Conservation (phyloP, 2,888 invertebrate species). For the Cremastobaeus sp. region DNA sequence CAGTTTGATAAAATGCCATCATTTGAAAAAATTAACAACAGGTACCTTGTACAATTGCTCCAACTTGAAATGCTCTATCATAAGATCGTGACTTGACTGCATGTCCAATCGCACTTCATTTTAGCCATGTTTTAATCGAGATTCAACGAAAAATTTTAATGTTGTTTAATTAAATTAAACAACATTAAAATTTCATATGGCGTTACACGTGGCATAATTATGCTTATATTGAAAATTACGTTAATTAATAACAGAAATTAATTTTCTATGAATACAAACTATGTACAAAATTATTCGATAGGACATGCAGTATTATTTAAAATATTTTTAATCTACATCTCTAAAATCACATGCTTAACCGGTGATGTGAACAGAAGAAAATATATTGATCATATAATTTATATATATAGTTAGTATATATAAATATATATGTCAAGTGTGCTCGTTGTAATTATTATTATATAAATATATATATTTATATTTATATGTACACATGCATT, state of each 20-base stretch:
- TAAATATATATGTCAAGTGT: constrained; percentile 59
- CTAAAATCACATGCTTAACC: constrained; percentile 67
- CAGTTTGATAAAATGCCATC: too few relatives aligned
- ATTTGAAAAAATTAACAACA: constrained; percentile 37
- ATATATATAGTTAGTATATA: constrained; percentile 39
- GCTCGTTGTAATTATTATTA: constrained; percentile 67
- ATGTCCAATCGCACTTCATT: constrained; percentile 69
- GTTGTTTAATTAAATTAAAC: constrained; percentile 14
- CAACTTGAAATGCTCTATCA: constrained; percentile 43
- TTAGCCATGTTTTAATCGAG: constrained; percentile 18
- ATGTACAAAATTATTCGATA: constrained; percentile 76
- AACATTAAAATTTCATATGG: constrained; percentile 7
- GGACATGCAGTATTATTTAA: constrained; percentile 71
- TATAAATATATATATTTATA: constrained; percentile 61
- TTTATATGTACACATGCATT: constrained; percentile 58
- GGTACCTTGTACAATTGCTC: constrained; percentile 65
- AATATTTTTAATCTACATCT: constrained; percentile 64
- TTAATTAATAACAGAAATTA: constrained; percentile 62
- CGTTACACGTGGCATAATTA: not conserved
- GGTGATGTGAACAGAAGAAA: constrained; percentile 52
- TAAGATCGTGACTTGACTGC: constrained; percentile 64
- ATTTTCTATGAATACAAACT: constrained; percentile 77
- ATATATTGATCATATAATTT: constrained; percentile 51
- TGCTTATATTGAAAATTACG: not conserved
- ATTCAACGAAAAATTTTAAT: constrained; percentile 26